phyloP scores from a whole-genome alignment of 2,888 invertebrate genomes.

The Minunthozetes semirufus region DNA sequence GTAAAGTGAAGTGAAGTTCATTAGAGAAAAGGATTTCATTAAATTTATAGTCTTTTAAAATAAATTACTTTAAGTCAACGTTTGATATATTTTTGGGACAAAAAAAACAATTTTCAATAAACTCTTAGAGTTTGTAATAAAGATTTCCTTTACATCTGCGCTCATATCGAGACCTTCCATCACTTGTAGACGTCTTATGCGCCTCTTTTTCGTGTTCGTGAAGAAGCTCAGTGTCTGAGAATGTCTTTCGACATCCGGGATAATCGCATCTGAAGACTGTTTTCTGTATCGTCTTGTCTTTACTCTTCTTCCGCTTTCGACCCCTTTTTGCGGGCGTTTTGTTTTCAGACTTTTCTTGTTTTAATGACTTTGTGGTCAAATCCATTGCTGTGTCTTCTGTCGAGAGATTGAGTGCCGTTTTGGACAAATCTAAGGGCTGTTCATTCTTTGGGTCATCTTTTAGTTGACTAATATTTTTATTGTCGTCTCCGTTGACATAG shows the following conservation, averaged over 20 bases:
- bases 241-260: constrained; percentile 23
- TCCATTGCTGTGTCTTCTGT: neutral
- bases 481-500: neutral
- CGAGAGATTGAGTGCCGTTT: neutral
- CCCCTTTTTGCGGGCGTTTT: neutral
- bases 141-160: constrained; percentile 26
- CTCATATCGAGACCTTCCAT: neutral
- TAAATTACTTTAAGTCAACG: neutral
- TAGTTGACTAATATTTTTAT: neutral
- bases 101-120: neutral
- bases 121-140: neutral
- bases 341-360: neutral
- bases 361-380: neutral
- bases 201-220: constrained; percentile 12
- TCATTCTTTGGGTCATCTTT: neutral
- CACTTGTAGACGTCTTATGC: neutral
- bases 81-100: neutral
- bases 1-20: constrained; percentile 1
- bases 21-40: too few species aligned
- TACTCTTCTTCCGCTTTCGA: constrained; percentile 9
- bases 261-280: constrained; percentile 9
- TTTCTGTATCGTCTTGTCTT: neutral
- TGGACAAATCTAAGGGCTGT: constrained; percentile 17
- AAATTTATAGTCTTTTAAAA: neutral
- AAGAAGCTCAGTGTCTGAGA: neutral